These are phyloP conservation scores for Cyanistes caeruleus DNA, from an alignment of 2,113 vertebrate species.

Conservation along the genomic window DNA sequence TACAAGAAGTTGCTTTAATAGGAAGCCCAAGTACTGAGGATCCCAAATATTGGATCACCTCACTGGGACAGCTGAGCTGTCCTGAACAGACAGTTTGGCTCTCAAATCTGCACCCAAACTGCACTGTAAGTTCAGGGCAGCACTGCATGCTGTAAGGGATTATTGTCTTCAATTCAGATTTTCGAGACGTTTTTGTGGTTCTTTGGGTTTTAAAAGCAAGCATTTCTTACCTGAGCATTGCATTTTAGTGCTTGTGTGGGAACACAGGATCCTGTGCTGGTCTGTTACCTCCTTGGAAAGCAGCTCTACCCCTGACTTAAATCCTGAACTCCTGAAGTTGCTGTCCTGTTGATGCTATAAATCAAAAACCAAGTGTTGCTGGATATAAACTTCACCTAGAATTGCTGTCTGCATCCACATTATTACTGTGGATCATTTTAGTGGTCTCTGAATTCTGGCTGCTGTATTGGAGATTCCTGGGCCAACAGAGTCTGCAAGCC, in stretches of 20 bases:
- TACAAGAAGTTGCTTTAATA: background rate
- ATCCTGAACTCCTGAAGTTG: background rate
- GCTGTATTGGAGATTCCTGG: fast-evolving
- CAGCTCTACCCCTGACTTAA: background rate
- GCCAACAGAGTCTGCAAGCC: background rate
- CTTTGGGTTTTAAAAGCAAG: background rate
- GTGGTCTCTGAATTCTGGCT: background rate
- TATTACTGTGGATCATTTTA: background rate
- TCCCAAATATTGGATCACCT: background rate
- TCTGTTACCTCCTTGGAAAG: background rate
- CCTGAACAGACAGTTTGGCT: background rate
- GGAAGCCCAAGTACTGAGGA: background rate
- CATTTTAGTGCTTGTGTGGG: background rate
- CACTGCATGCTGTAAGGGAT: background rate
- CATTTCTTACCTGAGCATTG: background rate
- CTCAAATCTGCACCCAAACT: background rate
- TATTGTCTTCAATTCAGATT: background rate
- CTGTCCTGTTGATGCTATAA: background rate
- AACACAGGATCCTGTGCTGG: background rate
- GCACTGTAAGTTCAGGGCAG: background rate
- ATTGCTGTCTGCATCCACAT: background rate
- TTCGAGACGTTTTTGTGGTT: background rate
- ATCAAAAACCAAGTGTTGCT: background rate
- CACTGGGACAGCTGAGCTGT: background rate
- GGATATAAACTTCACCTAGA: background rate